Conservation (phyloP, 2,113 vertebrate genomes). For the Anguilla rostrata region DNA sequence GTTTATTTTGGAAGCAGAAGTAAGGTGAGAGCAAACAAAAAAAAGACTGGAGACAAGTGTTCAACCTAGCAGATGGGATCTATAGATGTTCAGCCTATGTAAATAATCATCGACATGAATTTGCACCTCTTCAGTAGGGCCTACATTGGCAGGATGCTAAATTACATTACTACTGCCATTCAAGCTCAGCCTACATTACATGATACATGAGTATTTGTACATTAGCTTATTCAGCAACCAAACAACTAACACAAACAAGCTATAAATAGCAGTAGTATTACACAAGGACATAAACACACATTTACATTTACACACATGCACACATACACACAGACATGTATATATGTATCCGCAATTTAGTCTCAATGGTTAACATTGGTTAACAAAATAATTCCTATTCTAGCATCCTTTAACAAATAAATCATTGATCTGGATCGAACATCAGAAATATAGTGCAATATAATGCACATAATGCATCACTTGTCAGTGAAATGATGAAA, state of each 20-base stretch:
- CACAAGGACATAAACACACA: background rate
- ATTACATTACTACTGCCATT: background rate
- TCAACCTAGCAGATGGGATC: background rate
- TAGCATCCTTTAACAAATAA: no score
- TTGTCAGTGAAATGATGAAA: background rate
- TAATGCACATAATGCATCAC: background rate
- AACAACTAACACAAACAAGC: background rate
- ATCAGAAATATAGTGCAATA: no score
- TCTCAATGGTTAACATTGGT: no score
- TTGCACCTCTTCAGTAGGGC: background rate
- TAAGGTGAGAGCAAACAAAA: background rate
- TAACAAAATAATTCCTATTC: no score
- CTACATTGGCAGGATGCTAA: background rate
- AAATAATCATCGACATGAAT: background rate
- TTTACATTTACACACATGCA: background rate
- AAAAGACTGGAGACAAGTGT: background rate
- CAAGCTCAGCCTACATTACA: background rate
- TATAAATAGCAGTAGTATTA: background rate
- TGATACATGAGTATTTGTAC: background rate
- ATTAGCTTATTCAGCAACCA: background rate
- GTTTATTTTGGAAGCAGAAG: background rate
- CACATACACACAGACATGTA: no score
- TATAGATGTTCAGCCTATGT: background rate
- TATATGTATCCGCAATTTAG: no score
- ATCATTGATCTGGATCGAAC: no score